Conservation (phyloP, 2,113 vertebrate species). For the Gnathonemus longibarbis region DNA sequence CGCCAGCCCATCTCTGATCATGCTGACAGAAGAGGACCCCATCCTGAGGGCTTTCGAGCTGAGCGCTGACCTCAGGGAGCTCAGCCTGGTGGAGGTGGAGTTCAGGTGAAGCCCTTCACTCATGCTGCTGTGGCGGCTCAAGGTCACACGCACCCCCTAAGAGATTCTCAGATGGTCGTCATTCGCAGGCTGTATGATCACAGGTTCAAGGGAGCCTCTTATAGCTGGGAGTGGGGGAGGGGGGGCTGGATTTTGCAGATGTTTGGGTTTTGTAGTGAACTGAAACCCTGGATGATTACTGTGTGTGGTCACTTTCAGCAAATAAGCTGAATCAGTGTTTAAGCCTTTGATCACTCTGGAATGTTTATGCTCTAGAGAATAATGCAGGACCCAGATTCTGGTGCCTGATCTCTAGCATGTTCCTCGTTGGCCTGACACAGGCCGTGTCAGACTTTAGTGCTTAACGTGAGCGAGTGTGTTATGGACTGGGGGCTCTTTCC, state of each 20-base stretch:
- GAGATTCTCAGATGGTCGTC: neutral
- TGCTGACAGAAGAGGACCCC: conserved; percentile 96
- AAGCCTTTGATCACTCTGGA: neutral
- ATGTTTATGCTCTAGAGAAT: neutral
- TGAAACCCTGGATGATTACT: neutral
- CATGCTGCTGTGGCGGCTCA: neutral
- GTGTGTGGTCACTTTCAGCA: neutral
- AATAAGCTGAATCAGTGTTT: neutral
- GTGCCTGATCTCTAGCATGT: neutral
- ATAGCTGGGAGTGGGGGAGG: neutral
- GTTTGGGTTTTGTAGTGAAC: neutral
- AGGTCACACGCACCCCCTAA: neutral
- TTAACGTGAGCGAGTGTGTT: neutral
- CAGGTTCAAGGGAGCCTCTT: neutral
- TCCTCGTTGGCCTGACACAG: neutral
- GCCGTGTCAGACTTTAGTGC: neutral
- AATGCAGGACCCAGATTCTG: neutral
- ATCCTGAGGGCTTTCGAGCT: conserved; percentile 96
- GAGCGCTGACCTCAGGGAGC: conserved; percentile 89
- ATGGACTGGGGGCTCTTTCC: neutral
- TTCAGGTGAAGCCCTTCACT: conserved; percentile 70
- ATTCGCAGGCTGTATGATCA: neutral
- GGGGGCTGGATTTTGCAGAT: neutral
- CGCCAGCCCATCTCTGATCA: conserved; percentile 92
- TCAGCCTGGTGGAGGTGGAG: conserved; percentile 96